These are phyloP conservation scores for Vesta saturnalis DNA, from an alignment of 2,888 invertebrate species.

Conservation along the genomic window DNA sequence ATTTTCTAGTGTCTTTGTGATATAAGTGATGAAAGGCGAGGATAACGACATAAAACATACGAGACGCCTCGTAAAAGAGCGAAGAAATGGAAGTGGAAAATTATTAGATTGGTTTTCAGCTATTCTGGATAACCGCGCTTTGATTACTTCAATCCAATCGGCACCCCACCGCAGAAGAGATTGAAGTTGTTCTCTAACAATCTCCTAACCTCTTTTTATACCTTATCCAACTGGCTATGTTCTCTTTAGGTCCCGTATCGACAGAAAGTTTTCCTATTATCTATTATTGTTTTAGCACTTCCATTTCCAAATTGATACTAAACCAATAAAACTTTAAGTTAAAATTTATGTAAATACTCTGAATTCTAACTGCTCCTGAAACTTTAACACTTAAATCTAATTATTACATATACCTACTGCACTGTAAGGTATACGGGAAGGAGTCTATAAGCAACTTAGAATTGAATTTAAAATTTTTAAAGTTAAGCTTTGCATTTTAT, in stretches of 20 bases:
- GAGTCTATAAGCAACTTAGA: neutral
- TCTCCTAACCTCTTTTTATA: conserved; percentile 35
- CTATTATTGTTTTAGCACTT: conserved; percentile 33
- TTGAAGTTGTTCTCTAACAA: conserved; percentile 34
- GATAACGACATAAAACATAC: conserved; percentile 46
- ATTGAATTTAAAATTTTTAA: neutral
- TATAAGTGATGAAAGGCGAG: conserved; percentile 41
- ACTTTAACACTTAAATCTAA: conserved; percentile 7
- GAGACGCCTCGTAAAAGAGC: conserved; percentile 51
- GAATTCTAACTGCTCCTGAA: conserved; percentile 5
- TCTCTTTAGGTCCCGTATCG: conserved; percentile 23
- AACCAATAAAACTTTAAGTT: conserved; percentile 22
- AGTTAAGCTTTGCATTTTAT: neutral
- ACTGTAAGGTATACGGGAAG: neutral
- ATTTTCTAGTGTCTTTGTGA: conserved; percentile 40
- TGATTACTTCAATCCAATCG: conserved; percentile 54
- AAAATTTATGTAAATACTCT: conserved; percentile 10
- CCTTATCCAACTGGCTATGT: conserved; percentile 21
- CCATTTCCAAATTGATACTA: conserved; percentile 32
- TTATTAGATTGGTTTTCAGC: conserved; percentile 53
- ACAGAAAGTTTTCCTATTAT: conserved; percentile 28
- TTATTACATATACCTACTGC: neutral
- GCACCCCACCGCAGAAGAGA: conserved; percentile 37
- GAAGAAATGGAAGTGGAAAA: conserved; percentile 50
- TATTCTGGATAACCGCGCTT: conserved; percentile 53